phyloP scores from a whole-genome alignment of 2,113 vertebrate species.

The Chloroceryle aenea region DNA sequence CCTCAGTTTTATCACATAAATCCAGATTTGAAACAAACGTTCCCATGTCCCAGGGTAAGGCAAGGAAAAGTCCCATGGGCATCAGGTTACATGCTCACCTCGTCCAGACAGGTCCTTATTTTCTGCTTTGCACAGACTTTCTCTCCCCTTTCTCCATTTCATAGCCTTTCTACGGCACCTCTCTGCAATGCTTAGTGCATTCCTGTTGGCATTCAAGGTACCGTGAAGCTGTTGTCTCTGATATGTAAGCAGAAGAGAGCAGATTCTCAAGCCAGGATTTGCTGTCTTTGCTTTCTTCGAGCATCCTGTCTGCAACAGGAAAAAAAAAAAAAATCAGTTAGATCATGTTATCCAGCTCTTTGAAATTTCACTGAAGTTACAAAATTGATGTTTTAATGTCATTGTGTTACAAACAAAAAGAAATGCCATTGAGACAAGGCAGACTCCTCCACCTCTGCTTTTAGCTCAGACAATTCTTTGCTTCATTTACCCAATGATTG shows the following conservation, averaged over 20 bases:
- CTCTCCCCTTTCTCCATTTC: neutral
- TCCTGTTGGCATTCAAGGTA: neutral
- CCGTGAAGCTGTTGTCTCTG: neutral
- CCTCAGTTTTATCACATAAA: neutral
- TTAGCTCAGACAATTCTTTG: neutral
- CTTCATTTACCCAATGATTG: neutral
- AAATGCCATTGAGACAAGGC: neutral
- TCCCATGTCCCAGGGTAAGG: rapidly evolving
- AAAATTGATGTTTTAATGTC: neutral
- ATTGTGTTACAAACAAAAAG: neutral
- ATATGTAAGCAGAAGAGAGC: neutral
- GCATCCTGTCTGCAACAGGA: neutral
- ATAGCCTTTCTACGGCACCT: rapidly evolving
- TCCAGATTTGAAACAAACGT: neutral
- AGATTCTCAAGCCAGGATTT: neutral
- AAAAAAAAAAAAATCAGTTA: neutral
- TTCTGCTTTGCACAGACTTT: neutral
- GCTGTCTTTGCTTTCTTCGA: neutral
- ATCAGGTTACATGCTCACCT: rapidly evolving
- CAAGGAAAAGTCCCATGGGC: neutral
- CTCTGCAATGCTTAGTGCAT: neutral
- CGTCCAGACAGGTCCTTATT: neutral
- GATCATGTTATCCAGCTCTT: neutral
- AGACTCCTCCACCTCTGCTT: neutral
- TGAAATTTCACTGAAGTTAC: neutral